Conservation (phyloP, 2,888 invertebrate species). For the Drosophila nr. perissopoda region DNA sequence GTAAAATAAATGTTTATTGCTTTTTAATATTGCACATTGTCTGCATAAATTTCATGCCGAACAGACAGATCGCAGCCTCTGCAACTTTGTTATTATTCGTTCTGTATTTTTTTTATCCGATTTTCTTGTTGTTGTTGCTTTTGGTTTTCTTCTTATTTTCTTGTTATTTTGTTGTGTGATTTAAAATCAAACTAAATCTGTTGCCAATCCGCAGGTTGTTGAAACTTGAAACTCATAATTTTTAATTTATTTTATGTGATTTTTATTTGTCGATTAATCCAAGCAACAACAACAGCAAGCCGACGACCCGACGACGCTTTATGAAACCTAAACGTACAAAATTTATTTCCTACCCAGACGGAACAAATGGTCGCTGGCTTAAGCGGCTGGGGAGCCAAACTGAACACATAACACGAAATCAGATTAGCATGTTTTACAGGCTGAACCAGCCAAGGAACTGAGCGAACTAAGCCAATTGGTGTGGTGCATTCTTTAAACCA, state of each 20-base stretch:
- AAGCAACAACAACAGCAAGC: slow-evolving; percentile 50
- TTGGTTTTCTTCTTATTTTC: slow-evolving; percentile 5
- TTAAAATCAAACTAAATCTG: slow-evolving; percentile 78
- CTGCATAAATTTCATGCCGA: slow-evolving; percentile 76
- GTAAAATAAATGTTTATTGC: slow-evolving; percentile 80
- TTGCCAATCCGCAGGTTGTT: slow-evolving; percentile 76
- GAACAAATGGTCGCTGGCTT: slow-evolving; percentile 23
- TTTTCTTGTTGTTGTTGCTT: slow-evolving; percentile 14
- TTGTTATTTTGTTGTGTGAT: slow-evolving; percentile 50
- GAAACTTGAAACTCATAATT: slow-evolving; percentile 81
- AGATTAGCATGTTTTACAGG: slow-evolving; percentile 78
- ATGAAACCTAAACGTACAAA: slow-evolving; percentile 80
- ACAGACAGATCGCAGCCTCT: slow-evolving; percentile 38
- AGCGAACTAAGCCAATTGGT: slow-evolving; percentile 75
- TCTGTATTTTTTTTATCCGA: slow-evolving; percentile 10
- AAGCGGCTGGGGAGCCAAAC: slow-evolving; percentile 40
- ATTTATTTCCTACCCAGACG: slow-evolving; percentile 72
- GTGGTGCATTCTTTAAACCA: slow-evolving; percentile 58
- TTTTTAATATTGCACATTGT: slow-evolving; percentile 82
- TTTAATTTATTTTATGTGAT: slow-evolving; percentile 83
- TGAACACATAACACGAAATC: slow-evolving; percentile 80
- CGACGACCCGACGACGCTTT: slow-evolving; percentile 71
- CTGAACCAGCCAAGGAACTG: slow-evolving; percentile 59
- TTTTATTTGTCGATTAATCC: slow-evolving; percentile 82
- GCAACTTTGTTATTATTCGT: slow-evolving; percentile 66